phyloP scores from a whole-genome alignment of 2,113 vertebrate species.

The Crypturellus undulatus region DNA sequence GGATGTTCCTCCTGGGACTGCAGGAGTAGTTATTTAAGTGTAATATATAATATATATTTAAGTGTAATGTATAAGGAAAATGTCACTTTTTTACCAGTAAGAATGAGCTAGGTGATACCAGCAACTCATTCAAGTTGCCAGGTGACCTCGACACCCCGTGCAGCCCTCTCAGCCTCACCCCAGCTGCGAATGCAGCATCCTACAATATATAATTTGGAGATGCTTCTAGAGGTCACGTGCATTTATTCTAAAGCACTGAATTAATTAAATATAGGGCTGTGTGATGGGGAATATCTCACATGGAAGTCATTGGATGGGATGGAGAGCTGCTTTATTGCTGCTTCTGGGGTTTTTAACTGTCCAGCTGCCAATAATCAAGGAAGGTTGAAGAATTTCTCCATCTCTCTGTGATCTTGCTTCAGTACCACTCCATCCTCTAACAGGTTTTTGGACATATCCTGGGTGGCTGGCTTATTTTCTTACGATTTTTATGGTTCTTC shows the following conservation, averaged over 20 bases:
- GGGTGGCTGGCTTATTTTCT: background rate
- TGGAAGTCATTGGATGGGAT: background rate
- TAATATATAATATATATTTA: too few relatives aligned
- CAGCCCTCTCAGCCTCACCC: rapidly evolving
- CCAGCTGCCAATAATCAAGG: background rate
- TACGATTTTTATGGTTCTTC: too few relatives aligned
- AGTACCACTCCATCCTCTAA: background rate
- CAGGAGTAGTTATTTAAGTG: background rate
- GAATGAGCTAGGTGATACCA: background rate
- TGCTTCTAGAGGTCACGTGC: background rate
- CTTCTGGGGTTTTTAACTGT: background rate
- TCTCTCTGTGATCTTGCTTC: background rate
- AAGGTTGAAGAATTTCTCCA: background rate
- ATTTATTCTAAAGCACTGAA: background rate
- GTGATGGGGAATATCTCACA: background rate
- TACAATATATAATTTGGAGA: background rate
- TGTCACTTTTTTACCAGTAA: background rate
- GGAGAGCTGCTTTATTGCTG: background rate
- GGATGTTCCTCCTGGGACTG: background rate
- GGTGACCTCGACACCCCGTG: rapidly evolving
- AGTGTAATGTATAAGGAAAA: background rate
- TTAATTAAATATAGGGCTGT: background rate
- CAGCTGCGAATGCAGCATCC: background rate
- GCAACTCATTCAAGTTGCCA: background rate
- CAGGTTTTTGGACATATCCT: background rate